Percentiles rank a stretch among this genome's conserved stretches.
Evolutionary conservation across 23 tunicate genomes (phyloP).

Genomic region (Corella eumyota): DNA sequence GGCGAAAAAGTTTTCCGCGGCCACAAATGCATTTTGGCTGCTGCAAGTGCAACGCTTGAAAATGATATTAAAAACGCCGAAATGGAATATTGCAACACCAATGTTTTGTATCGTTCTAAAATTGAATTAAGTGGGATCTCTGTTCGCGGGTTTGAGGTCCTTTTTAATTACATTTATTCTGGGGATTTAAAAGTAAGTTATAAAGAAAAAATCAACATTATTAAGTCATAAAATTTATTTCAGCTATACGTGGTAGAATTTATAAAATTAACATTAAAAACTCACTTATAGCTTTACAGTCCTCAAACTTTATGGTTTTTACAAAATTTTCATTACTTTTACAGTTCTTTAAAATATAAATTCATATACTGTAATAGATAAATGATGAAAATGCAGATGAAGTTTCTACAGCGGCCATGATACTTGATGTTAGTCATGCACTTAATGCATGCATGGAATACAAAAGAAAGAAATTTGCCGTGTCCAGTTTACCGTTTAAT

Average conservation of each 20-base stretch:
- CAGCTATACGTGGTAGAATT: not conserved
- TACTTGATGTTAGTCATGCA: slow-evolving; percentile 3
- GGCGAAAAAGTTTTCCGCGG: slow-evolving; percentile 15
- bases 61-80: slow-evolving; percentile 12
- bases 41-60: slow-evolving; percentile 12
- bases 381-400: slow-evolving; percentile 16
- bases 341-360: not conserved
- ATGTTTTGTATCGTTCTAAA: slow-evolving; percentile 6
- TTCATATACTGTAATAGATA: not conserved
- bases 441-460: slow-evolving; percentile 5
- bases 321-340: not conserved
- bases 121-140: slow-evolving; percentile 22
- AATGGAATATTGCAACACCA: not conserved
- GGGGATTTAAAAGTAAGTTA: slow-evolving; percentile 11
- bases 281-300: not conserved
- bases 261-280: not conserved
- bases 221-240: too few relatives aligned
- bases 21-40: slow-evolving; percentile 32
- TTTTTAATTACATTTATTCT: slow-evolving; percentile 20
- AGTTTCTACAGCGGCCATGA: slow-evolving; percentile 14
- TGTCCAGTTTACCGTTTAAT: slow-evolving; percentile 11
- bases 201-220: not conserved
- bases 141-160: slow-evolving; percentile 5
- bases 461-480: slow-evolving; percentile 18
- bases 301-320: not conserved